These are phyloP conservation scores for Scomber scombrus DNA, from an alignment of 2,113 vertebrate genomes.

Conservation along the genomic window DNA sequence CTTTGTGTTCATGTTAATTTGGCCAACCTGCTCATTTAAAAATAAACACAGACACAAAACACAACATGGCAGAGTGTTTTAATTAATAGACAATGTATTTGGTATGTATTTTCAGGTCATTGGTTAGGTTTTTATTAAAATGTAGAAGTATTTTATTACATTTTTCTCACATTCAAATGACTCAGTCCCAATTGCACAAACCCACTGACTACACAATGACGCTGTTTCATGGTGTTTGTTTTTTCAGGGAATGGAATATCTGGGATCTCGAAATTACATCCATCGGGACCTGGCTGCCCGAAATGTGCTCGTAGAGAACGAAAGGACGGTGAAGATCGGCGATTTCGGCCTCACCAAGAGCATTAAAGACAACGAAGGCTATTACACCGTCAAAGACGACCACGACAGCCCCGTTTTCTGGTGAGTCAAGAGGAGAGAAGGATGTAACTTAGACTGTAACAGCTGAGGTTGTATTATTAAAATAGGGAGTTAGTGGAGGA, in stretches of 20 bases:
- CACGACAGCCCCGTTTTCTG: slow-evolving; percentile 97
- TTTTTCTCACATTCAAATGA: too few relatives aligned
- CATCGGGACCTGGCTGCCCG: slow-evolving; percentile 96
- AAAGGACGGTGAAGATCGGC: slow-evolving; percentile 95
- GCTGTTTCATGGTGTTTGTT: background rate
- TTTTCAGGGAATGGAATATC: slow-evolving; percentile 94
- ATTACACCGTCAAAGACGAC: slow-evolving; percentile 97
- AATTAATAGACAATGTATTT: background rate
- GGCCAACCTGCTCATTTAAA: background rate
- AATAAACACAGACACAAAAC: background rate
- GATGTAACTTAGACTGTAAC: background rate
- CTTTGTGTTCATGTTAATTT: background rate
- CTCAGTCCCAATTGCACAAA: too few relatives aligned
- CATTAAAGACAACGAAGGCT: slow-evolving; percentile 95
- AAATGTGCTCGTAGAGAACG: slow-evolving; percentile 96
- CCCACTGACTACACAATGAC: background rate
- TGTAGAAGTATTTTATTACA: too few relatives aligned
- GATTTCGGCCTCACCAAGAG: slow-evolving; percentile 98
- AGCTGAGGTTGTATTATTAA: background rate
- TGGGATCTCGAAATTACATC: slow-evolving; percentile 94
- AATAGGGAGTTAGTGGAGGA: background rate
- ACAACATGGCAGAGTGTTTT: background rate
- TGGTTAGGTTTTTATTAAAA: too few relatives aligned
- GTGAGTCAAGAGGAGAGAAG: slow-evolving; percentile 73
- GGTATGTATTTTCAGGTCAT: background rate